Percentiles rank a stretch among this genome's conserved stretches.
Conservation (phyloP, 2,797 vertebrate species). For the Zenarchopterus dispar region DNA sequence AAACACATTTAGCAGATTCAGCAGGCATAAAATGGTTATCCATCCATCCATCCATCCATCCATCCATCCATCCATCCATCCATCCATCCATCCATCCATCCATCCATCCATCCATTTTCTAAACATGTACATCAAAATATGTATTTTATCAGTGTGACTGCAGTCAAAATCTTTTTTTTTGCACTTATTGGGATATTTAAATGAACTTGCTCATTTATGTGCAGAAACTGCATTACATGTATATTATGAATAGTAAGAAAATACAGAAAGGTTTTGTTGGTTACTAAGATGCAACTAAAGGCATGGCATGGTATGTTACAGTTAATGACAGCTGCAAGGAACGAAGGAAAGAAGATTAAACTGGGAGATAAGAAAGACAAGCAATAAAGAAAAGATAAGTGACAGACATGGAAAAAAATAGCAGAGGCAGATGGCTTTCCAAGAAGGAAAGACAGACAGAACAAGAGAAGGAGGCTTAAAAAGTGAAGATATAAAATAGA, state of each 20-base stretch:
- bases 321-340: slow-evolving; percentile 44
- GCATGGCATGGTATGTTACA: slow-evolving; percentile 37
- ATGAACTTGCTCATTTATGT: neutral
- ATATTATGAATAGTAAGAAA: neutral
- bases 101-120: no score
- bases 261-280: slow-evolving; percentile 16
- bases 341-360: slow-evolving; percentile 45
- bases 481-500: slow-evolving; percentile 65
- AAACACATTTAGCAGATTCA: no score
- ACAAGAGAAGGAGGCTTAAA: slow-evolving; percentile 40
- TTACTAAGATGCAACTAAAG: slow-evolving; percentile 39
- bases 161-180: no score
- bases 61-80: no score
- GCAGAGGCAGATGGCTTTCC: slow-evolving; percentile 48
- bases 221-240: neutral
- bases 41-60: no score
- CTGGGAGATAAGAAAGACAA: slow-evolving; percentile 39
- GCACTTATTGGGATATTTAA: no score
- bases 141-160: no score
- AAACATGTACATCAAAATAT: no score
- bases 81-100: no score
- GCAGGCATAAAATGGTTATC: no score
- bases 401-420: slow-evolving; percentile 26
- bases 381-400: slow-evolving; percentile 50
- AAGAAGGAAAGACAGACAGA: slow-evolving; percentile 43